A percentile compares a stretch with the other conserved stretches of the same genome.
phyloP scores from a whole-genome alignment of 2,797 vertebrate genomes.

The Heterohyrax brucei region DNA sequence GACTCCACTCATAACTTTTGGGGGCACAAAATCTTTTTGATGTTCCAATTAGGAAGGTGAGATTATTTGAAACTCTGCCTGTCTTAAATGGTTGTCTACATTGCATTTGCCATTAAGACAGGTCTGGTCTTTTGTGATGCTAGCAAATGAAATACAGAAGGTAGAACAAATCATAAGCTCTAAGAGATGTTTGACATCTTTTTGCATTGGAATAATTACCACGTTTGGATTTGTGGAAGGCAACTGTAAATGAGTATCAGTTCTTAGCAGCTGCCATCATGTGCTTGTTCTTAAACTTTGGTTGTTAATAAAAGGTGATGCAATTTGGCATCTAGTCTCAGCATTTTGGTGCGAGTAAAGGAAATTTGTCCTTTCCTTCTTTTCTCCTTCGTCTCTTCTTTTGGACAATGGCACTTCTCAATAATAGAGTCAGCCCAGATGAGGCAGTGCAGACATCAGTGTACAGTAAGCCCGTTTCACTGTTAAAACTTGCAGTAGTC shows the following conservation, averaged over 20 bases:
- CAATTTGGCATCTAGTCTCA: constrained; percentile 51
- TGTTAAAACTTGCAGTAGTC: neutral
- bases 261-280: neutral
- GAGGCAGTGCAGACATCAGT: neutral
- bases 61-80: constrained; percentile 22
- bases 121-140: constrained; percentile 53
- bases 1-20: constrained; percentile 29
- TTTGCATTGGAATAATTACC: constrained; percentile 47
- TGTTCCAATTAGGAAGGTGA: constrained; percentile 43
- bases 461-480: neutral
- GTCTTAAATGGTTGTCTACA: neutral
- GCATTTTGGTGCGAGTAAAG: constrained; percentile 26
- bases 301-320: constrained; percentile 55
- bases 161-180: constrained; percentile 14
- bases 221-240: constrained; percentile 57
- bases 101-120: constrained; percentile 48
- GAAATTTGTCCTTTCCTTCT: constrained; percentile 48
- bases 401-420: constrained; percentile 53
- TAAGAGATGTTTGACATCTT: constrained; percentile 47
- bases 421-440: constrained; percentile 57
- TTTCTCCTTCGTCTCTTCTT: constrained; percentile 33
- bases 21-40: constrained; percentile 21
- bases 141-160: constrained; percentile 52
- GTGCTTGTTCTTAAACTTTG: constrained; percentile 30
- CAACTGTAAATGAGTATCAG: constrained; percentile 25